A percentile compares a stretch with the other conserved stretches of the same genome.
Evolutionary conservation across 35 echinoderm and acorn worm genomes (phyloP).

Genomic region (Stichopus chloronotus): DNA sequence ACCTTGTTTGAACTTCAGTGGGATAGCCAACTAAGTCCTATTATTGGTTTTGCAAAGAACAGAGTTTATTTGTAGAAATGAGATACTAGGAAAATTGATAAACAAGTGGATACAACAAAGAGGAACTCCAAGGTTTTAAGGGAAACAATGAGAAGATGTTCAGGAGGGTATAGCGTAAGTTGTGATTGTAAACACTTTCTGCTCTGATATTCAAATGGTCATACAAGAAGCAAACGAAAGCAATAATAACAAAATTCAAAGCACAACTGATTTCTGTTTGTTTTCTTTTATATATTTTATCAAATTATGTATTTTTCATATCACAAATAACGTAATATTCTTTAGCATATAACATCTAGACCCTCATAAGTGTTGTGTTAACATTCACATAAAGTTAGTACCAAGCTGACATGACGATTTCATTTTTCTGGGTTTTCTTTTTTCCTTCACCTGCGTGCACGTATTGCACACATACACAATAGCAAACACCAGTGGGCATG

Average conservation of each 20-base stretch:
- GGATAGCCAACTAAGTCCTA: too few relatives aligned
- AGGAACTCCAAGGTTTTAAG: too few relatives aligned
- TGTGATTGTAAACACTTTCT: too few relatives aligned
- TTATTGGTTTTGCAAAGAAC: too few relatives aligned
- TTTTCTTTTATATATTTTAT: conserved; percentile 41
- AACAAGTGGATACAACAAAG: too few relatives aligned
- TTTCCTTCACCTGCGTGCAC: conserved; percentile 29
- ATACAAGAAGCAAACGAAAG: not conserved
- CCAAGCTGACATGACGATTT: not conserved
- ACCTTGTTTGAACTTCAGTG: too few relatives aligned
- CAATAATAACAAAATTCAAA: not conserved
- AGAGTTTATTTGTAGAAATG: too few relatives aligned
- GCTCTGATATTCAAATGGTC: too few relatives aligned
- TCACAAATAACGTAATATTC: conserved; percentile 35
- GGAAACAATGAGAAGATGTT: too few relatives aligned
- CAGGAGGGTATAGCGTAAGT: too few relatives aligned
- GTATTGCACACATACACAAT: conserved; percentile 23
- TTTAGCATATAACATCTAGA: not conserved
- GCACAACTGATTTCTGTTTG: not conserved
- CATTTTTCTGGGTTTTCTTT: too few relatives aligned
- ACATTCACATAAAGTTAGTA: conserved; percentile 21
- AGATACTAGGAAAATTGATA: too few relatives aligned
- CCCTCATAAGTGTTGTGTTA: conserved; percentile 24
- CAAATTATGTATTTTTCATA: conserved; percentile 36
- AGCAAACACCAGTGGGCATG: not conserved